phyloP scores from a whole-genome alignment of 2,888 invertebrate species.

The Drosophila fulvimacula region DNA sequence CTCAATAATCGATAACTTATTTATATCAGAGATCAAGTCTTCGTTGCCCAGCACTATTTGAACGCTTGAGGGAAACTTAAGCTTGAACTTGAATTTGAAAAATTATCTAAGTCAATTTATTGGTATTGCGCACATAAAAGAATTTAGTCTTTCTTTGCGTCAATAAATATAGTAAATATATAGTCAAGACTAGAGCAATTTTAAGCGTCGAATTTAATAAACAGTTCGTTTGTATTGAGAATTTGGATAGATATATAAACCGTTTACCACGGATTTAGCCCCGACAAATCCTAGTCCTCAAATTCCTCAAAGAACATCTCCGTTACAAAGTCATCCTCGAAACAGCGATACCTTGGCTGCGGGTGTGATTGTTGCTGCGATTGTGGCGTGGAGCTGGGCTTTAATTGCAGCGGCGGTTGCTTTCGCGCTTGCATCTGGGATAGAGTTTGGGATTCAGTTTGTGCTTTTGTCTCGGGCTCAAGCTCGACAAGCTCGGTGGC shows the following conservation, averaged over 20 bases:
- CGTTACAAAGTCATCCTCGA: slow-evolving; percentile 59
- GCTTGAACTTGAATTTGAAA: background rate
- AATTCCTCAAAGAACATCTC: slow-evolving; percentile 46
- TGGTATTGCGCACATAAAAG: background rate
- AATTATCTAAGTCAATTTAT: background rate
- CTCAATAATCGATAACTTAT: background rate
- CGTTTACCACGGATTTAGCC: slow-evolving; percentile 3
- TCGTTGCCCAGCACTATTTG: background rate
- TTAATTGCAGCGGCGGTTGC: background rate
- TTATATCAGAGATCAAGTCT: background rate
- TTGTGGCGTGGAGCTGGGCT: background rate
- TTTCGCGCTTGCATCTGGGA: background rate
- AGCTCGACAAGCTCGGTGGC: background rate
- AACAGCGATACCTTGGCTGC: slow-evolving; percentile 29
- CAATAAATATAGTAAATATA: background rate
- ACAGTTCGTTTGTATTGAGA: background rate
- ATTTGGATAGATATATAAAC: slow-evolving; percentile 8
- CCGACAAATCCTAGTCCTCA: slow-evolving; percentile 28
- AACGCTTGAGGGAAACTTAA: background rate
- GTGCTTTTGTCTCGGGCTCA: background rate
- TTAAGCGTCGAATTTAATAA: slow-evolving; percentile 1
- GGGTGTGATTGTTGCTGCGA: background rate
- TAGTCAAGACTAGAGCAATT: background rate
- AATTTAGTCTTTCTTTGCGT: background rate
- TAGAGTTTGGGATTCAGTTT: background rate